Base-by-base conservation (phyloP, 2,888 invertebrate genomes). In the Harpagoxenus sublaevis region DNA sequence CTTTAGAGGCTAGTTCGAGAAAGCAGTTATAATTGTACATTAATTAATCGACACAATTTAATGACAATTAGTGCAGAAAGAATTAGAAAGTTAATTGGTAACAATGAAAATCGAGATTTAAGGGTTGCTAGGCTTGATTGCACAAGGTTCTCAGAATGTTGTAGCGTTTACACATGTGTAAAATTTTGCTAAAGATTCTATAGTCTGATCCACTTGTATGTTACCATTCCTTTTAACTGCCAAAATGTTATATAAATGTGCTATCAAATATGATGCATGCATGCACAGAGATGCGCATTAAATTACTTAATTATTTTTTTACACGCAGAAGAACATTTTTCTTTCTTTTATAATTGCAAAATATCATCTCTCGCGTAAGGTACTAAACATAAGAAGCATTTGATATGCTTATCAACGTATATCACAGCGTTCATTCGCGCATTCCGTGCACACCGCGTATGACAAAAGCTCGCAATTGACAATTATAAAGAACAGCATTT, bases 151-250 rank as follows among this genome's bases (percentile, higher is more conserved):
- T 71, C 35, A 60, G 10, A 51, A 83, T 77, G 35, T 42, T 2
- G 42, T 31, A 45, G 15, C 6, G 12, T 5, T 66, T 42, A 42
- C 4, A 53, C 1, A 31, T 8, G 8, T 0, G 12, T 71, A n/a
- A 71, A 55, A 55, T 48, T 48, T 60, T 60, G 18, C 10, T 23
- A 42, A 53, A 66, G 8, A 42, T 62, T 15, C 9, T 66, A 8
- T n/a, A 28, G 73, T 28, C 18, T 39, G 28, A 55, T 28, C 18
- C 66, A 31, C 15, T 35, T 48, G 35, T 45, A 74, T 82, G n/a
- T 81, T 82, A 84, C 65, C 89, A 90, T 90, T 90, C 89, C 89
- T 86, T 73, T 84, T 45, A 84, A 89, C 87, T 90, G 86, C 85
- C 89, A 85, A 66, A 84, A 75, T 45, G 71, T 68, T 79, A 73